phyloP scores from a whole-genome alignment of 1,140 invertebrate species.

The Lasioglossum baleicum region DNA sequence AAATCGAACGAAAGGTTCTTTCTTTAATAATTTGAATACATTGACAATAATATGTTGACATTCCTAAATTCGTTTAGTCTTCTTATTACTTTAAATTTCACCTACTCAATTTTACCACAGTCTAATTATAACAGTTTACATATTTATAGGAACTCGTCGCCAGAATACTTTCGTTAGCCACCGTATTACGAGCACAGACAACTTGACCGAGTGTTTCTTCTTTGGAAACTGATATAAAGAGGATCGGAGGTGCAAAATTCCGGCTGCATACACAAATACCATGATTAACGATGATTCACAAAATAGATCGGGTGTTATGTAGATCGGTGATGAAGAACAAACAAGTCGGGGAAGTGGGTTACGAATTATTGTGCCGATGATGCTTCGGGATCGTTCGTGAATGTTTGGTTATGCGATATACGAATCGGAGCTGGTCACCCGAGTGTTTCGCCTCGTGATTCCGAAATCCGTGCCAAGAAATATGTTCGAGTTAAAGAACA shows the following conservation, averaged over 20 bases:
- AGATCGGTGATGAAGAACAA: background rate
- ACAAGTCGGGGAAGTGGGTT: background rate
- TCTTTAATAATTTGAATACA: too few relatives aligned
- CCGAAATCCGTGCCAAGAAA: background rate
- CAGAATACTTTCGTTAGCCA: background rate
- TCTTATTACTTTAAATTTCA: too few relatives aligned
- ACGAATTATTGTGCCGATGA: background rate
- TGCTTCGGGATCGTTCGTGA: background rate
- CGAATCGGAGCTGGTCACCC: background rate
- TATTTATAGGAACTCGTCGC: background rate
- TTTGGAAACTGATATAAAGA: background rate
- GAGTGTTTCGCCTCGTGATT: background rate
- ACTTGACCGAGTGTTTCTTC: background rate
- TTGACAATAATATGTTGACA: too few relatives aligned
- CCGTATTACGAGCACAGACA: background rate
- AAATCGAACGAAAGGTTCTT: too few relatives aligned
- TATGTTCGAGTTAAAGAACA: background rate
- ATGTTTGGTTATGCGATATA: constrained; percentile 4
- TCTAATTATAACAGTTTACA: too few relatives aligned
- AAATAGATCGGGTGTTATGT: background rate
- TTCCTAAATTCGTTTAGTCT: too few relatives aligned
- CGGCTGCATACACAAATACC: background rate
- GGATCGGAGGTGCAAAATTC: background rate
- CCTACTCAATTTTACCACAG: too few relatives aligned
- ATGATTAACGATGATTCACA: background rate